Evolutionary conservation across 92 coral and sea anemone species (phyloP), one percentile per base, ranked within the genome.

Genomic region (Phenganax marumi): DNA sequence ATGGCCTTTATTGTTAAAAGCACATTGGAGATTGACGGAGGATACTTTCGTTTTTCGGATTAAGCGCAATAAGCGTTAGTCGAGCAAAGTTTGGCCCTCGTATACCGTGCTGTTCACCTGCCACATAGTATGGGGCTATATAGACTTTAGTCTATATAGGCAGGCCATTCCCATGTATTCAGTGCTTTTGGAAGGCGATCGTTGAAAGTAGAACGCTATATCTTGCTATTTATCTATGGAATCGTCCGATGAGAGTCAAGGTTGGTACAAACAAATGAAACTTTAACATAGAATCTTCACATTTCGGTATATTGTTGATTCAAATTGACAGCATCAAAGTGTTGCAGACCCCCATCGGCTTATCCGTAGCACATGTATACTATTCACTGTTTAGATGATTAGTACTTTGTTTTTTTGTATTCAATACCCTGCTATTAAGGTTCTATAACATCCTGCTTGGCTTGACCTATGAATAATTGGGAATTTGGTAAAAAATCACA

Each of bases 101-200:
- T 19, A 23, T n/a, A 26, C 70, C 70, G 72, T 66, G 72, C 72
- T 66, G 72, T 66, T 66, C 50, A 66, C 43, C 72, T 66, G 72
- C 50, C 26, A 24, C 43, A 66, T 66, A 58, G 65, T 14, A 58
- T 58, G 65, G 8, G 65, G 8, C 0, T 8, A 14, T 56, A 56
- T 17, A 11, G 22, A 8, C 43, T 8, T 62, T 18, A 66, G 72
- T 66, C 16, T 33, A 25, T 33, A 33, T 33, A 33, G 43, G 43
- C 19, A 66, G 43, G 70, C 70, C 70, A 64, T 8, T 22, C 50
- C 24, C 50, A 66, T 33, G 72, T 25, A 19, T 25, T 49, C 14
- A 66, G 72, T 62, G 50, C 72, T 66, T 33, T 66, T 66, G 12
- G 8, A 24, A 9, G 3, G 17, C 72, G 10, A 66, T 66, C 17